Percentiles rank a stretch among this genome's conserved stretches.
Conservation (phyloP, 2,888 invertebrate species). For the Drosophila atroscutellata region DNA sequence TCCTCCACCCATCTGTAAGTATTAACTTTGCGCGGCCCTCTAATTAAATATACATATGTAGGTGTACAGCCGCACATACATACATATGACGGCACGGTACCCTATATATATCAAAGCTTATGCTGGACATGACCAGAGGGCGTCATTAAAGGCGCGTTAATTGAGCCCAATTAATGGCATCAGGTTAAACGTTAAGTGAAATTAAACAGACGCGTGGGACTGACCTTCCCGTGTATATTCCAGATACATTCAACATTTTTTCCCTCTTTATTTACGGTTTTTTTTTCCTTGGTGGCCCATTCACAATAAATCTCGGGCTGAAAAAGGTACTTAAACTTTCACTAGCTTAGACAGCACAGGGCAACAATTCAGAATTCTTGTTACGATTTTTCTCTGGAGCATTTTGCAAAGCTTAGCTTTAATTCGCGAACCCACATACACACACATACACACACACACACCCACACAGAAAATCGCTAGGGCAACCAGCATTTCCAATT, state of each 20-base stretch:
- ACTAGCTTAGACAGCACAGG: conserved; percentile 28
- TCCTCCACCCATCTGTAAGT: background rate
- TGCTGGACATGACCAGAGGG: conserved; percentile 34
- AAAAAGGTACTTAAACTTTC: conserved; percentile 51
- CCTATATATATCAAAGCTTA: conserved; percentile 14
- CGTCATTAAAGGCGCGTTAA: conserved; percentile 75
- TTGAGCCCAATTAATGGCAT: conserved; percentile 79
- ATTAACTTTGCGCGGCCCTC: conserved; percentile 63
- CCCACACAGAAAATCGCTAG: conserved; percentile 21
- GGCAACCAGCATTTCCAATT: conserved; percentile 65
- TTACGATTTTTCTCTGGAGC: conserved; percentile 18
- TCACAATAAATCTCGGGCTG: conserved; percentile 57
- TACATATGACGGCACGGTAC: conserved; percentile 8
- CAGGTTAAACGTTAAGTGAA: conserved; percentile 80
- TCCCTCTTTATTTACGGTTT: conserved; percentile 10
- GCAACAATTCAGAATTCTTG: conserved; percentile 7
- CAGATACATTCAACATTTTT: conserved; percentile 27
- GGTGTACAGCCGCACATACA: conserved; percentile 41
- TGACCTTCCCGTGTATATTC: conserved; percentile 5
- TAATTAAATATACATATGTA: conserved; percentile 76
- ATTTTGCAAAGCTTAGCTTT: conserved; percentile 26
- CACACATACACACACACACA: background rate
- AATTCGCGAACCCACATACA: conserved; percentile 12
- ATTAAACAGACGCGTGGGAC: conserved; percentile 73
- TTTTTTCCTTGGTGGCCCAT: conserved; percentile 5